phyloP scores from a whole-genome alignment of 1,140 invertebrate genomes.

The Drosophila bocqueti region DNA sequence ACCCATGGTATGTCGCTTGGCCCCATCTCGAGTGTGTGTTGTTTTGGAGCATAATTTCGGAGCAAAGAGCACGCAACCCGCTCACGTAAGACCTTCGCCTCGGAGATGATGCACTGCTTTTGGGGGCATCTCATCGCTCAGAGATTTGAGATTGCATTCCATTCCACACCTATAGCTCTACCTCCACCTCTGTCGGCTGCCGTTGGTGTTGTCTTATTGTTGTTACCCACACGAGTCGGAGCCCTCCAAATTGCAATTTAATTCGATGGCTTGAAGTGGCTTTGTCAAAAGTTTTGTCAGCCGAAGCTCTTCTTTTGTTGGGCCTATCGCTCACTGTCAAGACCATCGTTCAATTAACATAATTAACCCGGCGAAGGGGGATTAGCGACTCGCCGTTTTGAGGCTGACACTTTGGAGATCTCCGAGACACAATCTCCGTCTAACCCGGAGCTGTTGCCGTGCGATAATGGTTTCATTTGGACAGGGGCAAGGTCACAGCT shows the following conservation, averaged over 20 bases:
- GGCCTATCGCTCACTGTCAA: constrained; percentile 78
- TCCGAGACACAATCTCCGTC: constrained; percentile 39
- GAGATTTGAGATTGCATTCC: constrained; percentile 54
- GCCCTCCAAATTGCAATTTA: constrained; percentile 77
- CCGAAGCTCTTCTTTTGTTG: constrained; percentile 52
- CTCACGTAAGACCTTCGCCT: constrained; percentile 79
- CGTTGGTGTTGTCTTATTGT: constrained; percentile 23
- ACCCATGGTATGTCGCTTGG: constrained; percentile 33
- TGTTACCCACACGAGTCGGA: constrained; percentile 35
- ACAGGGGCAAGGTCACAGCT: constrained; percentile 43
- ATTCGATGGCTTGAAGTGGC: constrained; percentile 68
- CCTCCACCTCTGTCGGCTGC: background rate
- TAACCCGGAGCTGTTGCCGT: constrained; percentile 28
- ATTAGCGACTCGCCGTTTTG: constrained; percentile 62
- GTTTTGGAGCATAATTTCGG: constrained; percentile 26
- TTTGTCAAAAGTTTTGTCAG: constrained; percentile 67
- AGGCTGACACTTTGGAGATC: constrained; percentile 56
- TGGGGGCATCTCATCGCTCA: constrained; percentile 22
- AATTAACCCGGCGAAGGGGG: constrained; percentile 75
- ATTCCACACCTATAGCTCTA: constrained; percentile 47
- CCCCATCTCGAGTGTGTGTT: constrained; percentile 37
- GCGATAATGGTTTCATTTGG: constrained; percentile 51
- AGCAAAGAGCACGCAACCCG: constrained; percentile 49
- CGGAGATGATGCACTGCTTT: constrained; percentile 42
- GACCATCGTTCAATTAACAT: constrained; percentile 81